Percentiles rank a stretch among this genome's conserved stretches.
phyloP scores from a whole-genome alignment of 2,113 vertebrate species.

The Urocolius indicus region DNA sequence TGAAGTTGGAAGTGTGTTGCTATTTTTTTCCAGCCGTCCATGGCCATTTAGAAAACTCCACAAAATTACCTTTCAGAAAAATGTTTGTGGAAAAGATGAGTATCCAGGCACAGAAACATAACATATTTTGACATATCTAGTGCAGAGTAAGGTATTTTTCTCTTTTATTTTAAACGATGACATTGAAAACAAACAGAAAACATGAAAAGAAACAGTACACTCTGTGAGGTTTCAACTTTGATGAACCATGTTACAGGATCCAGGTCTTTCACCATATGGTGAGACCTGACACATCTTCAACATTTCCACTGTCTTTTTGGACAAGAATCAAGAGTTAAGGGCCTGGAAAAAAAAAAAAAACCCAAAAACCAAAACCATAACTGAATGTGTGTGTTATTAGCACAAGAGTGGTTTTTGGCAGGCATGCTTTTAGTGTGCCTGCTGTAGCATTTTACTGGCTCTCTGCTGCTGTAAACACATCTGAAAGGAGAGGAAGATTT shows the following conservation, averaged over 20 bases:
- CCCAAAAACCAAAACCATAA: background rate
- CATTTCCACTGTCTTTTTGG: background rate
- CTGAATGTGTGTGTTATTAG: background rate
- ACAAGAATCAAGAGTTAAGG: background rate
- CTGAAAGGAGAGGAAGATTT: constrained; percentile 12
- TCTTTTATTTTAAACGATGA: background rate
- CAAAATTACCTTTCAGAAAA: background rate
- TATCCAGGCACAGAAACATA: no score
- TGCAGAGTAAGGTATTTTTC: background rate
- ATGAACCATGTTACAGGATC: background rate
- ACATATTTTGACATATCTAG: background rate
- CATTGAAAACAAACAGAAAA: background rate
- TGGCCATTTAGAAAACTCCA: background rate
- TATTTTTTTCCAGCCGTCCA: background rate
- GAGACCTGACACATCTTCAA: background rate
- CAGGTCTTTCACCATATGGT: background rate
- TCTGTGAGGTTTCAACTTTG: background rate
- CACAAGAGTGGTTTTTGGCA: background rate
- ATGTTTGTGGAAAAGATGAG: background rate
- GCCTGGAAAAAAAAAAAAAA: background rate
- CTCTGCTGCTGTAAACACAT: constrained; percentile 20
- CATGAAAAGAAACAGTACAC: background rate
- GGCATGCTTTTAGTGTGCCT: background rate
- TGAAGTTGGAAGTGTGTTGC: background rate
- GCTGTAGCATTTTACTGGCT: background rate